Evolutionary conservation across 2,113 vertebrate genomes (phyloP).

Genomic region (Mesoclemmys tuberculata): DNA sequence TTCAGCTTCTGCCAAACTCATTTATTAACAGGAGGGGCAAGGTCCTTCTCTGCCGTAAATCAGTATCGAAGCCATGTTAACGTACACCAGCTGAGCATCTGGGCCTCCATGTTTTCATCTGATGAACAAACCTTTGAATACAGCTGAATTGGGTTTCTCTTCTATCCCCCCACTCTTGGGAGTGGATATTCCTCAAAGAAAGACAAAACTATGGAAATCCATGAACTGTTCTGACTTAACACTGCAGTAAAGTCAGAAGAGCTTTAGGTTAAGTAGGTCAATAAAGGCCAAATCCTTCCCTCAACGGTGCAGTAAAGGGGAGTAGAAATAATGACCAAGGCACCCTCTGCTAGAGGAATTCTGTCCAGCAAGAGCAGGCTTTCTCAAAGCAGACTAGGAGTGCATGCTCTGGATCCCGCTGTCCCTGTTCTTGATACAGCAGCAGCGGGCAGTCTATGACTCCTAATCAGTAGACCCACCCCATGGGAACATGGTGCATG

Average conservation of each 20-base stretch:
- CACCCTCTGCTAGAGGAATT: not conserved
- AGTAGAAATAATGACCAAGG: not conserved
- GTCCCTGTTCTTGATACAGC: not conserved
- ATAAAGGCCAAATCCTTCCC: not conserved
- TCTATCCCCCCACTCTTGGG: not conserved
- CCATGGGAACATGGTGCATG: not conserved
- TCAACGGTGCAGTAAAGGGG: not conserved
- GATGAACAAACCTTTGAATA: not conserved
- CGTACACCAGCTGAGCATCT: not conserved
- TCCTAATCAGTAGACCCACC: not conserved
- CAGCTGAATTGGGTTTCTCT: not conserved
- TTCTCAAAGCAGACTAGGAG: not conserved
- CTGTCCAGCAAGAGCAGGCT: not conserved
- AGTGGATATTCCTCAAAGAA: not conserved
- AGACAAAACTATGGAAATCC: not conserved
- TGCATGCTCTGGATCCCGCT: not conserved
- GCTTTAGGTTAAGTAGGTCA: not conserved
- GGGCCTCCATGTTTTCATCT: not conserved
- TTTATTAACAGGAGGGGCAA: not conserved
- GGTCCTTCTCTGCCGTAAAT: not conserved
- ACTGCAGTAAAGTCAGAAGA: not conserved
- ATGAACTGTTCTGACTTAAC: not conserved
- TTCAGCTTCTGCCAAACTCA: not conserved
- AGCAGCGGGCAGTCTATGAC: not conserved
- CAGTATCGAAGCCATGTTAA: not conserved